Evolutionary conservation across 2,888 invertebrate species (phyloP).

Genomic region (Macrophya alboannulata): DNA sequence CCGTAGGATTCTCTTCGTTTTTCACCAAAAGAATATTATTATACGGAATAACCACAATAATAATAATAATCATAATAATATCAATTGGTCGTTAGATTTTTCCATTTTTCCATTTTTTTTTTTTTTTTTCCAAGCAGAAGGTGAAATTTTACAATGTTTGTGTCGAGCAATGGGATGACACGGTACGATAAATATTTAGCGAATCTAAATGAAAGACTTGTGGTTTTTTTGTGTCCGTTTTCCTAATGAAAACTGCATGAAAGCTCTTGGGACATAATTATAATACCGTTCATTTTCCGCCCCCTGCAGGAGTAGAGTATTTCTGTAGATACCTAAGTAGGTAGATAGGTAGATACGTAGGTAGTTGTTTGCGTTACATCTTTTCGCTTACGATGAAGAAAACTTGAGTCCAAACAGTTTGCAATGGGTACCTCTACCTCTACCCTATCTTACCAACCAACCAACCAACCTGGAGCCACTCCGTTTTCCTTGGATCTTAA

Average conservation of each 20-base stretch:
- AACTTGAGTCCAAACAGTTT: constrained; percentile 49
- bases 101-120: not conserved
- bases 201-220: not conserved
- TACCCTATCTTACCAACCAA: not conserved
- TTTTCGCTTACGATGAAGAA: constrained; percentile 34
- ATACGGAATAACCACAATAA: not conserved
- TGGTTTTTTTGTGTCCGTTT: not conserved
- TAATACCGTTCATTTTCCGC: constrained; percentile 8
- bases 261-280: constrained; percentile 11
- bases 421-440: not conserved
- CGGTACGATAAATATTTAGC: not conserved
- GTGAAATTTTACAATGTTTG: not conserved
- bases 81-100: not conserved
- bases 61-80: not conserved
- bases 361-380: constrained; percentile 46
- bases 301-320: not conserved
- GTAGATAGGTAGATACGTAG: no score
- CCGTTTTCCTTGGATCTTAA: constrained; percentile 49
- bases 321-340: not conserved
- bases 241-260: not conserved
- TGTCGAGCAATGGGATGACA: not conserved
- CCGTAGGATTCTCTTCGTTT: constrained; percentile 11
- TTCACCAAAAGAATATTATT: not conserved
- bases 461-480: not conserved
- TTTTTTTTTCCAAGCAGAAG: not conserved